Conservation (phyloP, 1,140 invertebrate genomes). For the Rhopalosiphum padi region DNA sequence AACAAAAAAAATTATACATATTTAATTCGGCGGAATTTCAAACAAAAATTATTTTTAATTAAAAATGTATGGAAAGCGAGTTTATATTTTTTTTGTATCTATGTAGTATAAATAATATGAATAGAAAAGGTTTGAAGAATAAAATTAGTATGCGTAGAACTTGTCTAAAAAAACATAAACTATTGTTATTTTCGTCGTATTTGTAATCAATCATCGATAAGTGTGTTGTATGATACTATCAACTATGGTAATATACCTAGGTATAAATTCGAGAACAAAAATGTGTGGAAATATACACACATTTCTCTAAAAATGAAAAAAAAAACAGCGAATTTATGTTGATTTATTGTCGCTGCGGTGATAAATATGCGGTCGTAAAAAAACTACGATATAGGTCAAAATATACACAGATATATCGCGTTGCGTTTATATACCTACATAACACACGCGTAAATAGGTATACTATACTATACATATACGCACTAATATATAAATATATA, state of each 20-base stretch:
- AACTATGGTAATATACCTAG: neutral
- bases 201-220: neutral
- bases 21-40: neutral
- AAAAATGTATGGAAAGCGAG: neutral
- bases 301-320: neutral
- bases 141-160: neutral
- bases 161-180: neutral
- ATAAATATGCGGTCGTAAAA: neutral
- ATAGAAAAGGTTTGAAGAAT: neutral
- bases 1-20: neutral
- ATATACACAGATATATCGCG: neutral
- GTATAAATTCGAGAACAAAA: neutral
- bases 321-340: neutral
- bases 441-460: neutral
- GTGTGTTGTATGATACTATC: neutral
- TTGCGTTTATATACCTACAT: neutral
- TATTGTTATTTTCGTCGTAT: neutral
- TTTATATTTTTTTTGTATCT: neutral
- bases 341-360: neutral
- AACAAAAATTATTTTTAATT: neutral
- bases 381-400: neutral
- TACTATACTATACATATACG: neutral
- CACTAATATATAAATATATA: no score
- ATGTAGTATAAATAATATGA: neutral
- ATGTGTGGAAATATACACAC: neutral